Percentiles rank a stretch among this genome's conserved stretches.
Conservation (phyloP, 30 jellyfish, hydroid and myxozoan species). For the Cassiopea andromeda region DNA sequence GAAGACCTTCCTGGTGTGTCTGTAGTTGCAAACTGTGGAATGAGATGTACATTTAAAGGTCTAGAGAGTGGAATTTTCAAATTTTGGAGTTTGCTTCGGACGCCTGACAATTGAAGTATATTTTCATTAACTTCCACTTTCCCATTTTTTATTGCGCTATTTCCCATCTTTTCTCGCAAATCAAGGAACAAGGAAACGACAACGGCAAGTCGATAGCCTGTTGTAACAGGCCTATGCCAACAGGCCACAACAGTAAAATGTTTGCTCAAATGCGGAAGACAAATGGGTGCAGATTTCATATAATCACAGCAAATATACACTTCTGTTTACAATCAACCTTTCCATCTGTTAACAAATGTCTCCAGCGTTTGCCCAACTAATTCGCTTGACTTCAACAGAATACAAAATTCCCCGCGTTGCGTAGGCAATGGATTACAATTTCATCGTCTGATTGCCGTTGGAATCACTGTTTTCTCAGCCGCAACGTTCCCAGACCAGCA, state of each 20-base stretch:
- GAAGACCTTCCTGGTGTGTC: slow-evolving; percentile 63
- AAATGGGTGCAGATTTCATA: too few species aligned
- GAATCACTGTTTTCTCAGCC: background rate
- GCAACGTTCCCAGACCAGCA: background rate
- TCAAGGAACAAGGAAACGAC: background rate
- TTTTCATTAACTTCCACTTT: background rate
- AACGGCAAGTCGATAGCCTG: background rate
- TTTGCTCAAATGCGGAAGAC: background rate
- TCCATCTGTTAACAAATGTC: background rate
- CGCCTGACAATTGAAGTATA: slow-evolving; percentile 2
- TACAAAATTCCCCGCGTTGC: background rate
- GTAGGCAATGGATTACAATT: background rate
- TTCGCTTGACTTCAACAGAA: background rate
- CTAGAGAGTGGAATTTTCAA: slow-evolving; percentile 40
- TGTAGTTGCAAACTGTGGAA: slow-evolving; percentile 64
- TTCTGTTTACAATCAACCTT: background rate
- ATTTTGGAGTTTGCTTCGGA: slow-evolving; percentile 8
- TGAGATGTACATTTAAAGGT: slow-evolving; percentile 45
- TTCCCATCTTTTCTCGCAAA: slow-evolving; percentile 1
- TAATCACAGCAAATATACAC: too few species aligned
- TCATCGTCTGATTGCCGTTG: background rate
- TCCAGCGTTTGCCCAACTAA: background rate
- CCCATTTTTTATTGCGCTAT: background rate
- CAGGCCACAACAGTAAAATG: background rate
- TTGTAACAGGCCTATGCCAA: background rate